phyloP scores from a whole-genome alignment of 2,888 invertebrate species.

The Tipula vernalis region DNA sequence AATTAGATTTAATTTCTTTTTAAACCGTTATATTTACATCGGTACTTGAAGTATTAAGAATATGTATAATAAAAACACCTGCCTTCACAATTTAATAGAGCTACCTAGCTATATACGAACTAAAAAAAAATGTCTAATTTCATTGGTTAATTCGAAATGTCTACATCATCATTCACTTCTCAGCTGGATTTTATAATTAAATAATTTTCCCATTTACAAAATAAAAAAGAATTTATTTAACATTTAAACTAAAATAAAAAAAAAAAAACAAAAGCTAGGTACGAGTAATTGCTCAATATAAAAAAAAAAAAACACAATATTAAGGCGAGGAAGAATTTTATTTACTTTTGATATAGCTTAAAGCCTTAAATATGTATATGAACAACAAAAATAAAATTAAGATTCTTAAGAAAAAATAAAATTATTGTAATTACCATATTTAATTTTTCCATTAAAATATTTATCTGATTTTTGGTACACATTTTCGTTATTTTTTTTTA shows the following conservation, averaged over 20 bases:
- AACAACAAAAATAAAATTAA: not conserved
- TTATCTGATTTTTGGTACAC: slow-evolving; percentile 60
- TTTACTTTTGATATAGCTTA: not conserved
- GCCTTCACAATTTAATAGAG: not conserved
- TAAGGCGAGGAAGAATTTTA: not conserved
- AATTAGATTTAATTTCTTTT: not conserved
- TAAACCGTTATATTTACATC: not conserved
- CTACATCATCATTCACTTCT: not conserved
- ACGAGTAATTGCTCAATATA: not conserved
- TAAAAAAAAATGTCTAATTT: not conserved
- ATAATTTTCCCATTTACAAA: not conserved
- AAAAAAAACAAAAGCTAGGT: not conserved
- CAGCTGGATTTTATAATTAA: not conserved
- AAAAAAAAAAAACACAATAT: not conserved
- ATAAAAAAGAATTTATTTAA: slow-evolving; percentile 5
- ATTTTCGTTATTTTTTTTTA: slow-evolving; percentile 27
- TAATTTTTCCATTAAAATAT: slow-evolving; percentile 58
- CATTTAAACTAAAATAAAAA: not conserved
- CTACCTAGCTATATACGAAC: not conserved
- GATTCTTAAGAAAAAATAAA: not conserved
- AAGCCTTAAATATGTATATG: no score
- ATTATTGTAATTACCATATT: slow-evolving; percentile 42
- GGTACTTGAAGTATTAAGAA: not conserved
- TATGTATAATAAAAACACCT: no score
- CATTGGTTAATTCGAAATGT: not conserved